These are phyloP conservation scores for Vidua macroura DNA, from an alignment of 2,113 vertebrate genomes.

Conservation along the genomic window DNA sequence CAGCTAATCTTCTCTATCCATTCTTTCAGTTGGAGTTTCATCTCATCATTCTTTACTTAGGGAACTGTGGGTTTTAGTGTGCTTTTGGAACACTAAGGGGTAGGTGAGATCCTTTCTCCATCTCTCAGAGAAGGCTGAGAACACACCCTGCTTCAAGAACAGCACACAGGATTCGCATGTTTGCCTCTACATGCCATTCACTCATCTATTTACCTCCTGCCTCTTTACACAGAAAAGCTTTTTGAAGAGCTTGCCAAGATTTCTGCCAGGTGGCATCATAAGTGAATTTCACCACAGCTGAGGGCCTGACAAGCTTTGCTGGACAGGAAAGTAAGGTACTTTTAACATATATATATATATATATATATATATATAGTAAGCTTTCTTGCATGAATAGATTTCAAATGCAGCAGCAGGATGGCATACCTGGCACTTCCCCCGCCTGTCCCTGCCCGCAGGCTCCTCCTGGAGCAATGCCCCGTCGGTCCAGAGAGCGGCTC, in stretches of 20 bases:
- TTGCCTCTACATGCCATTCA: neutral
- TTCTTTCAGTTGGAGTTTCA: neutral
- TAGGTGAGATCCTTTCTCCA: neutral
- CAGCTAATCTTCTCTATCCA: neutral
- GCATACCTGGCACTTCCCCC: too few species aligned
- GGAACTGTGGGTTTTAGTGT: neutral
- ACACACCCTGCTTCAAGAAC: neutral
- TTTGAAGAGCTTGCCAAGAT: neutral
- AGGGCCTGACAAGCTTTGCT: too few species aligned
- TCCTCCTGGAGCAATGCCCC: neutral
- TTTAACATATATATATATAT: fast-evolving
- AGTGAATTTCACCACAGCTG: neutral
- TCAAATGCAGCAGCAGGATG: neutral
- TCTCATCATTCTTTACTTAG: neutral
- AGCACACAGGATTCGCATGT: fast-evolving
- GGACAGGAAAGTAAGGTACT: neutral
- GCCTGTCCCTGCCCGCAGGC: neutral
- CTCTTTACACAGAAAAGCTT: neutral
- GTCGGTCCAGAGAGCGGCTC: neutral
- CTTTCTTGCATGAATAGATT: neutral
- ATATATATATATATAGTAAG: neutral
- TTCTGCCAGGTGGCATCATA: neutral
- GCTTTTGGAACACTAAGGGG: neutral
- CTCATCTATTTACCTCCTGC: neutral
- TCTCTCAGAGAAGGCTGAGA: neutral